Evolutionary conservation across 2,888 invertebrate species (phyloP), one percentile per base, ranked within the genome.

Genomic region (Clunio marinus): DNA sequence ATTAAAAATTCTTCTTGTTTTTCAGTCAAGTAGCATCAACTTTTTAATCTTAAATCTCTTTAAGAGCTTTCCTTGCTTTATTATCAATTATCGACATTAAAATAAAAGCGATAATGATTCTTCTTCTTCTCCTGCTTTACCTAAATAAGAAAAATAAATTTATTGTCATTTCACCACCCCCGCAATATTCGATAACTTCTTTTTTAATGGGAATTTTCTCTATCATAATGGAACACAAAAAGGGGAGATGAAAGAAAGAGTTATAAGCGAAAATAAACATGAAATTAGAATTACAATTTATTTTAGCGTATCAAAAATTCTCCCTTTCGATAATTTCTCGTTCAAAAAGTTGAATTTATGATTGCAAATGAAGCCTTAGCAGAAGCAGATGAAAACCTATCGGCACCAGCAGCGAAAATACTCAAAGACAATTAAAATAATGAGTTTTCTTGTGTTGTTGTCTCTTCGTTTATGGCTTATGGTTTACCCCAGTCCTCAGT

Each of bases 371-470:
- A 32, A 8, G n/a, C n/a, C n/a, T n/a, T n/a, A n/a, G n/a, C n/a
- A n/a, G n/a, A n/a, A n/a, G n/a, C n/a, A n/a, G n/a, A n/a, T n/a
- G n/a, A n/a, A 41, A 5, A n/a, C 41, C 41, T 41, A n/a, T 41
- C 41, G 4, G n/a, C 8, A 10, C 15, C 2, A 10, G n/a, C 41
- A 41, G 15, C 10, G 41, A n/a, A n/a, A 41, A 15, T 20, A 20
- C 51, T 51, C 51, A 20, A 51, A 4, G 22, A 51, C 51, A 51
- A 51, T 51, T 51, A 51, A 51, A 51, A 51, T 51, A 51, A 51
- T 51, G 51, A 51, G 20, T 51, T 51, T 41, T 51, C 51, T 4
- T 17, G 20, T 15, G 22, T 51, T 17, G 7, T 20, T n/a, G 41
- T 41, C 15, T 15, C n/a, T n/a, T n/a, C n/a, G n/a, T n/a, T n/a